phyloP scores from a whole-genome alignment of 2,797 vertebrate genomes.

The Helarctos malayanus region DNA sequence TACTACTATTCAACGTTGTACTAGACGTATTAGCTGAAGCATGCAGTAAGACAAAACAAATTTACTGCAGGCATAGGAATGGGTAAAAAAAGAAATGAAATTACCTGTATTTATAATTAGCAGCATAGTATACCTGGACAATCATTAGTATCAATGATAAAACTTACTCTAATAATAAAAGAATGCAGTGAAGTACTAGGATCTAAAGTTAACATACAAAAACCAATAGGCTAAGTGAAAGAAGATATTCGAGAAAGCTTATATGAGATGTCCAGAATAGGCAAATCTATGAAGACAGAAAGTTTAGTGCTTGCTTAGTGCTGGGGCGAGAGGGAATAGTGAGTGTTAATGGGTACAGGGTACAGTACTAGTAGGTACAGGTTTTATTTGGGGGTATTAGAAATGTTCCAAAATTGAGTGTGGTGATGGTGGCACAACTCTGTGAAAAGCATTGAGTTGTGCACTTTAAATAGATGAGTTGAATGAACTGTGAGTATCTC shows the following conservation, averaged over 20 bases:
- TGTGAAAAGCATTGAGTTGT: neutral
- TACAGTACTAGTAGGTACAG: fast-evolving
- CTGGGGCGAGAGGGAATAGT: neutral
- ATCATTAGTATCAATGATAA: neutral
- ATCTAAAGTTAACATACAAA: slow-evolving; percentile 7
- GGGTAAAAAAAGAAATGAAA: neutral
- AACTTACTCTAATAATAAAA: neutral
- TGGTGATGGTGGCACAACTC: neutral
- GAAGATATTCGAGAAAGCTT: neutral
- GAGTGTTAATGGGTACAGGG: too few species aligned
- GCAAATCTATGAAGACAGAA: neutral
- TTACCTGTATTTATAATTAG: neutral
- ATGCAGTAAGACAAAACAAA: neutral
- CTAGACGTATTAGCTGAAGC: neutral
- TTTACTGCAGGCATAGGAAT: neutral
- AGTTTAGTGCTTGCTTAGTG: neutral
- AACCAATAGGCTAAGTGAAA: neutral
- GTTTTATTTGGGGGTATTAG: neutral
- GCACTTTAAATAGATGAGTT: neutral
- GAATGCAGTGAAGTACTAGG: neutral
- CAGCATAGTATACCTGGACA: neutral
- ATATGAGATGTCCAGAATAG: neutral
- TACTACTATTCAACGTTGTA: neutral
- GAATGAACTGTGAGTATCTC: neutral
- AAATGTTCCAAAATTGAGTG: neutral